Evolutionary conservation across 23 tunicate genomes (phyloP).

Genomic region (Ascidia mentula): DNA sequence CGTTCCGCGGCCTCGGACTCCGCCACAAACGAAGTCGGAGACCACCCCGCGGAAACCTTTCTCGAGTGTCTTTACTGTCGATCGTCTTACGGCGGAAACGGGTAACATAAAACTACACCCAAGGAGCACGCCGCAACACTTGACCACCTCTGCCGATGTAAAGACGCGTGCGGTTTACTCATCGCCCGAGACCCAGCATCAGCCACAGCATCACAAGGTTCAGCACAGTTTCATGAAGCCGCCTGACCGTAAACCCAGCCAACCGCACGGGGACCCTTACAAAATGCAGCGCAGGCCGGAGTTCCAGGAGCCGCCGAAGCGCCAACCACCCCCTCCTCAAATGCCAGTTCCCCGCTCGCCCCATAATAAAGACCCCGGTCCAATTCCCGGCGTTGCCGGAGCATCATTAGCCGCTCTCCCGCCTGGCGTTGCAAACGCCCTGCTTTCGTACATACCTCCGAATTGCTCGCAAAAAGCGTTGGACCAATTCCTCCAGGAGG

Average conservation of each 20-base stretch:
- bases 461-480: constrained; percentile 24
- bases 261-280: background rate
- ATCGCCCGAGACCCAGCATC: background rate
- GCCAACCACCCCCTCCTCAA: background rate
- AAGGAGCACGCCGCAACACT: background rate
- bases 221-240: background rate
- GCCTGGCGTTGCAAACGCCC: constrained; percentile 1
- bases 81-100: constrained; percentile 37
- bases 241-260: background rate
- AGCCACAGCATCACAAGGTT: background rate
- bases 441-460: constrained; percentile 6
- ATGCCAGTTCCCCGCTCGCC: background rate
- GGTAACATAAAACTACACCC: background rate
- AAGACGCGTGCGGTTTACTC: background rate
- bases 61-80: constrained; percentile 44
- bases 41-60: constrained; percentile 31
- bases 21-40: background rate
- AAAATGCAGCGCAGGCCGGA: background rate
- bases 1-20: background rate
- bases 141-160: background rate
- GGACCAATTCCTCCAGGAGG: constrained; percentile 10
- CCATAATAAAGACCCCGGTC: background rate
- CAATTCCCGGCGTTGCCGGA: background rate
- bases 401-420: constrained; percentile 17
- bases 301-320: background rate